Evolutionary conservation across 2,113 vertebrate species (phyloP).

Genomic region (Xenopus laevis): DNA sequence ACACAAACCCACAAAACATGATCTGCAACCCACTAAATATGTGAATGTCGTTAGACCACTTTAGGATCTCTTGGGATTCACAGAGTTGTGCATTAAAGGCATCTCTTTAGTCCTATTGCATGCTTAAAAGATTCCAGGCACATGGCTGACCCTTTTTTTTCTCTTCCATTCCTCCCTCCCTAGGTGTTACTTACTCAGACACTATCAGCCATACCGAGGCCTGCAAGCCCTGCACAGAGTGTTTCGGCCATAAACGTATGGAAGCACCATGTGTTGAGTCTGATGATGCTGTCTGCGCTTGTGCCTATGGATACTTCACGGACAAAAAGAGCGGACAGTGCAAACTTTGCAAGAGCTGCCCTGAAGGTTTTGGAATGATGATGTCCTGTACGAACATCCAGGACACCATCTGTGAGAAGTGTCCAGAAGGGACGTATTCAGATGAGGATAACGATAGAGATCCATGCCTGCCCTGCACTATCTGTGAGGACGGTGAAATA

Average conservation of each 20-base stretch:
- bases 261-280: slow-evolving; percentile 89
- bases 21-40: background rate
- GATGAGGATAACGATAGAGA: slow-evolving; percentile 87
- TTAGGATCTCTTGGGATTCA: background rate
- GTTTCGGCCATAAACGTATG: slow-evolving; percentile 86
- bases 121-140: background rate
- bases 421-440: slow-evolving; percentile 81
- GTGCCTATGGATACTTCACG: slow-evolving; percentile 82
- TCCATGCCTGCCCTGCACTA: slow-evolving; percentile 90
- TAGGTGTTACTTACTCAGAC: slow-evolving; percentile 89
- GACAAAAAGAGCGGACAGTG: slow-evolving; percentile 56
- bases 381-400: slow-evolving; percentile 70
- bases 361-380: slow-evolving; percentile 75
- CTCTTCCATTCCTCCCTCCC: background rate
- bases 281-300: slow-evolving; percentile 83
- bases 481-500: slow-evolving; percentile 83
- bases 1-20: background rate
- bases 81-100: background rate
- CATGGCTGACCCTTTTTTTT: background rate
- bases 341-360: slow-evolving; percentile 75
- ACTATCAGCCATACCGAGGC: slow-evolving; percentile 78
- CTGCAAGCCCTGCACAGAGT: slow-evolving; percentile 79
- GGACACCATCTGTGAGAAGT: slow-evolving; percentile 86
- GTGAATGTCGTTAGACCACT: background rate
- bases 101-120: background rate